Conservation (phyloP, 2,797 vertebrate species). For the Coranthus polyacanthus region DNA sequence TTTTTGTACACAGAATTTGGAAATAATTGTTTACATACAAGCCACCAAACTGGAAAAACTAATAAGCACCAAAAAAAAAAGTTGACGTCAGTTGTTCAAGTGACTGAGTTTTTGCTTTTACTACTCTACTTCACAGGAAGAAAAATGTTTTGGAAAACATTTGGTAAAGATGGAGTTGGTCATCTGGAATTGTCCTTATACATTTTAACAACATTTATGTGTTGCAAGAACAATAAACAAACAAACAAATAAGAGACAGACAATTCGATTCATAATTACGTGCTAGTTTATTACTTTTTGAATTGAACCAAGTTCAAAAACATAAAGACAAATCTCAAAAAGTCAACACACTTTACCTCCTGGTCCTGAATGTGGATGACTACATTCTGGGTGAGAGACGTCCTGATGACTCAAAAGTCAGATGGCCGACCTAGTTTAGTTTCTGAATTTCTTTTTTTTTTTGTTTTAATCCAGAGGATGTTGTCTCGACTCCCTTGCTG, state of each 20-base stretch:
- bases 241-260: conserved; percentile 35
- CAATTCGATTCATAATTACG: conserved; percentile 23
- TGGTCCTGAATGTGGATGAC: not conserved
- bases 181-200: conserved; percentile 1
- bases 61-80: not conserved
- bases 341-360: conserved; percentile 62
- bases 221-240: conserved; percentile 9
- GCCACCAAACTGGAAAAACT: not conserved
- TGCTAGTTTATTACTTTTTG: conserved; percentile 57
- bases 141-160: not conserved
- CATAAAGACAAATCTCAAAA: conserved; percentile 15
- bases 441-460: not conserved
- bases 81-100: not conserved
- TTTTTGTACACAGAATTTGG: no score
- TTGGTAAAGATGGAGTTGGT: not conserved
- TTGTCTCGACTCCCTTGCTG: no score
- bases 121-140: not conserved
- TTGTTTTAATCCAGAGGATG: no score
- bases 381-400: not conserved
- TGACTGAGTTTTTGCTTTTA: not conserved
- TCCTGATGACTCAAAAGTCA: no score
- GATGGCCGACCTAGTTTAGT: no score
- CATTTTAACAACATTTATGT: not conserved
- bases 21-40: not conserved
- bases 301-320: conserved; percentile 26